Evolutionary conservation across 2,797 vertebrate genomes (phyloP).

Genomic region (Oryzias dopingdopingensis): DNA sequence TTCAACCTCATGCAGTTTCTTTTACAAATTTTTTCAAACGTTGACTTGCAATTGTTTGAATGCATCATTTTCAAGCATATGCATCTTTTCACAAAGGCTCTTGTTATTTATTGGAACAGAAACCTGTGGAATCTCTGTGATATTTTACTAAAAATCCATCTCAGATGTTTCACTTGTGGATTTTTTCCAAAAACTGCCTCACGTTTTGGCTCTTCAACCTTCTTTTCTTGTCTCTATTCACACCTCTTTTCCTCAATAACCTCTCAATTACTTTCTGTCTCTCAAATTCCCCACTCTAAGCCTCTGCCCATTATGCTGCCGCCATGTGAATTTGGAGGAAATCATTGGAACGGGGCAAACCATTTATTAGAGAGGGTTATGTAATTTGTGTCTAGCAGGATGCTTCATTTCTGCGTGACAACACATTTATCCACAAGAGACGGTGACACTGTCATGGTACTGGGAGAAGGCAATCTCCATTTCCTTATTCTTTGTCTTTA

Average conservation of each 20-base stretch:
- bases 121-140: too few species aligned
- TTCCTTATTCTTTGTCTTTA: too few species aligned
- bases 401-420: conserved; percentile 38
- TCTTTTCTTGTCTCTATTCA: conserved; percentile 27
- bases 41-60: too few species aligned
- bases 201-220: conserved; percentile 4
- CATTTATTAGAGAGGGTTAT: conserved; percentile 61
- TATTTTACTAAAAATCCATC: too few species aligned
- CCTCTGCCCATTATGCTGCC: conserved; percentile 45
- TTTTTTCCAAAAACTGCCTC: conserved; percentile 9
- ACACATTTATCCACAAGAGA: conserved; percentile 23
- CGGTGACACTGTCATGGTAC: conserved; percentile 32
- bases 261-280: conserved; percentile 55
- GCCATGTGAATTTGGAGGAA: conserved; percentile 43
- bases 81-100: too few species aligned
- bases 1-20: too few species aligned
- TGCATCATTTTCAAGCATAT: too few species aligned
- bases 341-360: conserved; percentile 56
- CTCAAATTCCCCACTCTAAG: conserved; percentile 38
- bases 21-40: too few species aligned
- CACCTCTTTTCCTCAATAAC: conserved; percentile 29
- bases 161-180: conserved; percentile 1
- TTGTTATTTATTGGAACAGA: too few species aligned
- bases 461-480: conserved; percentile 29
- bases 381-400: conserved; percentile 55